Percentiles rank a stretch among this genome's conserved stretches.
phyloP scores from a whole-genome alignment of 1,140 invertebrate species.

The Scaptomyza montana region DNA sequence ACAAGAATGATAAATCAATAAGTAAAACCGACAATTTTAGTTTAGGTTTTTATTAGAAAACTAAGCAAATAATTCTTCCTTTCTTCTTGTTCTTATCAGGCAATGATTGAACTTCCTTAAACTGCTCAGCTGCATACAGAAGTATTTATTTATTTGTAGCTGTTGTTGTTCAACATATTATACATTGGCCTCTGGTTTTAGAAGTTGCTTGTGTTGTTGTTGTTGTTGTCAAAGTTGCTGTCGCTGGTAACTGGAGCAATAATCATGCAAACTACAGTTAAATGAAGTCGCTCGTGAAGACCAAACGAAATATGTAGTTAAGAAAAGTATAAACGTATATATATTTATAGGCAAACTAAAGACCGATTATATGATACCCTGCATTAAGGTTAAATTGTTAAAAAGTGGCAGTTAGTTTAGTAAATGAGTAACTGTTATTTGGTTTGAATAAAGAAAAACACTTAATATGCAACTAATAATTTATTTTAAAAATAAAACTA shows the following conservation, averaged over 20 bases:
- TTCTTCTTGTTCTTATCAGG: background rate
- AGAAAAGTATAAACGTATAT: slow-evolving; percentile 23
- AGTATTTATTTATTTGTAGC: slow-evolving; percentile 10
- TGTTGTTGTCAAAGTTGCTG: slow-evolving; percentile 35
- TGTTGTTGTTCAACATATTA: slow-evolving; percentile 55
- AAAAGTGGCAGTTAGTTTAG: too few species aligned
- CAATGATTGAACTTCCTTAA: background rate
- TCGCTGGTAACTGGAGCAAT: slow-evolving; percentile 73
- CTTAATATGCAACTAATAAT: too few species aligned
- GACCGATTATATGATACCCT: slow-evolving; percentile 6
- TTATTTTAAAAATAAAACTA: too few species aligned
- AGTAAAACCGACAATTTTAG: too few species aligned
- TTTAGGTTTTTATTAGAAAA: background rate
- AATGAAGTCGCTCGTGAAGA: slow-evolving; percentile 76
- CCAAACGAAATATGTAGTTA: slow-evolving; percentile 31
- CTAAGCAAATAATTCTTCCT: background rate
- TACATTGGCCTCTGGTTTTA: slow-evolving; percentile 43
- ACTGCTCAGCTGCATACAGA: slow-evolving; percentile 2
- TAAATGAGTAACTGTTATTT: too few species aligned
- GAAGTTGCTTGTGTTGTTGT: slow-evolving; percentile 27
- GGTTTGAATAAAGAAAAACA: too few species aligned
- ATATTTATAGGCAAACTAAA: slow-evolving; percentile 3
- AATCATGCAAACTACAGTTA: slow-evolving; percentile 77
- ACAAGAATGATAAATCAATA: too few species aligned
- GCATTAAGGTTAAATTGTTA: too few species aligned